Evolutionary conservation across 2,113 vertebrate genomes (phyloP), one percentile per base, ranked within the genome.

Genomic region (Siniperca chuatsi): DNA sequence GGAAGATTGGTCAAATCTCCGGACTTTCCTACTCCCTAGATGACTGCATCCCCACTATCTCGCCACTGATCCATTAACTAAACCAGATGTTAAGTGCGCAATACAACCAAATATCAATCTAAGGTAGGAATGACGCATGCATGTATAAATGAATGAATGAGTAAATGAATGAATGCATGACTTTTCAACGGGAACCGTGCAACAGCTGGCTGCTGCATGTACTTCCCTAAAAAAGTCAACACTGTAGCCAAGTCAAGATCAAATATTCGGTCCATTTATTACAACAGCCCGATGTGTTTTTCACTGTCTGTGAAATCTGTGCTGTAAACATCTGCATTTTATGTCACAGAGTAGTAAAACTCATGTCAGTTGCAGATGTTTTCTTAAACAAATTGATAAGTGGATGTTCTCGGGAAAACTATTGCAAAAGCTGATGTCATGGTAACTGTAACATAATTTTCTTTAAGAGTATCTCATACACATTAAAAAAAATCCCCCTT

Each of bases 181-280:
- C n/a, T 73, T 67, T 18, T 58, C 1, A n/a, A 5, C 0, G 4
- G 25, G 29, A 81, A 5, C 21, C 84, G 40, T 74, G 35, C 6
- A 67, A 75, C 54, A 73, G 75, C 55, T 78, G 67, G 33, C 40
- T 44, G 62, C 50, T 75, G 58, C 46, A 62, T 50, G 48, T 7
- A 50, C 29, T 40, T 60, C 23, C 29, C 7, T 64, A 35, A 66
- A 65, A 20, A 20, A 54, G 16, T 8, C 21, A 55, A 48, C 33
- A 9, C 29, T 93, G 95, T 88, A 44, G 93, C 92, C 52, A 73
- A 64, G 64, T 20, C 42, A 35, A 75, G 62, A 64, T 65, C 69
- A 76, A 72, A 78, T 52, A 62, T 54, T 61, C 10, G 23, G 16
- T 42, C 48, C 52, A 78, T 71, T 23, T 50, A 35, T 50, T 60